A percentile compares a stretch with the other conserved stretches of the same genome.
These are phyloP conservation scores for Sebastes umbrosus DNA, from an alignment of 2,797 vertebrate species.

Conservation along the genomic window DNA sequence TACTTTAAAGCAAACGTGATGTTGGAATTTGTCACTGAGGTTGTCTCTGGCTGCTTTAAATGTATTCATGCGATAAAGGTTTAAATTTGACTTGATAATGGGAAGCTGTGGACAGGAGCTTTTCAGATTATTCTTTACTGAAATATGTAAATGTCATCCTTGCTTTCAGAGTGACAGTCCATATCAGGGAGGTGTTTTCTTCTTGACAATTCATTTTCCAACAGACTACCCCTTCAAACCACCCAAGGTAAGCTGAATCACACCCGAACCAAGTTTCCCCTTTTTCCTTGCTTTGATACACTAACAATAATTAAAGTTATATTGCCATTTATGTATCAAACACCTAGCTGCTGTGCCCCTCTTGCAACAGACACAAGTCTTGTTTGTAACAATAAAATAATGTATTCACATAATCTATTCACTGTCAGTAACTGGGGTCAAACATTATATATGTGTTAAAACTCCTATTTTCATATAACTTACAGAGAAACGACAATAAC, in stretches of 20 bases:
- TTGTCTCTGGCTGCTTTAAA: neutral
- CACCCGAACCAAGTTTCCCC: neutral
- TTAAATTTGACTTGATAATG: slow-evolving; percentile 39
- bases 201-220: slow-evolving; percentile 88
- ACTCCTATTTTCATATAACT: neutral
- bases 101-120: neutral
- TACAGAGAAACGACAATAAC: too few relatives aligned
- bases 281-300: neutral
- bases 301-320: neutral
- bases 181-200: slow-evolving; percentile 88
- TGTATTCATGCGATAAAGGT: slow-evolving; percentile 20
- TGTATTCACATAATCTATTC: neutral
- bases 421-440: neutral
- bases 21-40: neutral
- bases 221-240: slow-evolving; percentile 91
- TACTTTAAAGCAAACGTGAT: neutral
- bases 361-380: neutral
- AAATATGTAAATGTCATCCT: neutral
- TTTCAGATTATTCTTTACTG: neutral
- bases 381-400: neutral
- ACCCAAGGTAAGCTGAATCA: slow-evolving; percentile 78
- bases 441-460: neutral
- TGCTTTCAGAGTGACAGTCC: slow-evolving; percentile 83
- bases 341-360: neutral
- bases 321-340: neutral